A percentile compares a stretch with the other conserved stretches of the same genome.
These are phyloP conservation scores for Tauraco erythrolophus DNA, from an alignment of 2,113 vertebrate species.

Conservation along the genomic window DNA sequence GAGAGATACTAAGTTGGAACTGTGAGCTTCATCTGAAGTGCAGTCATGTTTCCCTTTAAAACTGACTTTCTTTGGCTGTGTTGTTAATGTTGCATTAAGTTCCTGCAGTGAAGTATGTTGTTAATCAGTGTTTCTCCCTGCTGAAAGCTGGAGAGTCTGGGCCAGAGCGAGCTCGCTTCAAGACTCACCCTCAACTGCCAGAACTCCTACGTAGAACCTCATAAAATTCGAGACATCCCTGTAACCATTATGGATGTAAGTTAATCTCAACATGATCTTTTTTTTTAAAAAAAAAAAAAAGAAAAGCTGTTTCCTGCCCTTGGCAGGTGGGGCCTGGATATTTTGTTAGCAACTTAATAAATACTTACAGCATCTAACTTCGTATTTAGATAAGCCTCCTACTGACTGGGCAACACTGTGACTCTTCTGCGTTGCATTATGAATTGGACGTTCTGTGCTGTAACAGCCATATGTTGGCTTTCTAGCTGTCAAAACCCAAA, in stretches of 20 bases:
- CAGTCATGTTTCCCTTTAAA: neutral
- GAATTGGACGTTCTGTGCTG: neutral
- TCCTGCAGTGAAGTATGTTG: neutral
- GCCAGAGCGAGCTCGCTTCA: slow-evolving; percentile 94
- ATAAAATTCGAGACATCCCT: slow-evolving; percentile 94
- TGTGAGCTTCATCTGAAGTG: neutral
- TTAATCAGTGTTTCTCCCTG: slow-evolving; percentile 20
- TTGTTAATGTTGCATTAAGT: neutral
- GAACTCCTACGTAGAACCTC: slow-evolving; percentile 97
- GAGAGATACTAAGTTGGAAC: neutral
- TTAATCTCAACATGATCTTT: neutral
- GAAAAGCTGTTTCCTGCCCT: neutral
- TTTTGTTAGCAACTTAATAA: neutral
- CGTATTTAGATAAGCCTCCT: neutral
- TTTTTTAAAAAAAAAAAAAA: too few species aligned
- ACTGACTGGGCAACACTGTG: neutral
- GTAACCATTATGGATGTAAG: slow-evolving; percentile 98
- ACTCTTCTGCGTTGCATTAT: neutral
- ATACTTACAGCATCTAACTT: neutral
- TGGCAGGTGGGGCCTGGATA: neutral
- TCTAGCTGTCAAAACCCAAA: neutral
- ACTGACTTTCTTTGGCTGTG: neutral
- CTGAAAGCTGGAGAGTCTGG: slow-evolving; percentile 91
- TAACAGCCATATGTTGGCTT: neutral
- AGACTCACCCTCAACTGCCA: slow-evolving; percentile 97